phyloP scores from a whole-genome alignment of 2,888 invertebrate genomes.

The Drosophila cognata region DNA sequence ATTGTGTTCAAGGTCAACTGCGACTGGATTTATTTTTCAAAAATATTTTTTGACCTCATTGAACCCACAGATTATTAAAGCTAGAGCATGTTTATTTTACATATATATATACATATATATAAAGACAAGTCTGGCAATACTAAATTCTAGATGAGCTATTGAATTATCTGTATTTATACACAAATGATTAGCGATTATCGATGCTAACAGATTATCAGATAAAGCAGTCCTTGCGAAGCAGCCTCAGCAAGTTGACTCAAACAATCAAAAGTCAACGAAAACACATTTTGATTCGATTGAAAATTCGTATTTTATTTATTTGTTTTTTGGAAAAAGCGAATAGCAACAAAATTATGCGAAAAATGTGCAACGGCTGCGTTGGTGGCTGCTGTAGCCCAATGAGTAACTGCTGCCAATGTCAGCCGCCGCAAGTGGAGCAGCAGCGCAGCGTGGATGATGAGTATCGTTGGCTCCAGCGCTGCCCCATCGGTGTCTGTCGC shows the following conservation, averaged over 20 bases:
- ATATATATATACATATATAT: neutral
- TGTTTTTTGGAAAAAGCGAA: neutral
- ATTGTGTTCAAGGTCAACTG: neutral
- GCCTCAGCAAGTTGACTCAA: neutral
- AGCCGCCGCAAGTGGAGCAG: neutral
- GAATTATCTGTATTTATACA: neutral
- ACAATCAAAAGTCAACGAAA: neutral
- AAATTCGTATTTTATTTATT: neutral
- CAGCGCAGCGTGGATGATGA: constrained; percentile 1
- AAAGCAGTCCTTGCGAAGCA: neutral
- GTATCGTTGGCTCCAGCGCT: constrained; percentile 45
- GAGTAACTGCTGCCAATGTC: neutral
- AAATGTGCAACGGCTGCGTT: constrained; percentile 32
- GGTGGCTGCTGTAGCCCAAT: constrained; percentile 4
- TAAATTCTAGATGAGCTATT: neutral
- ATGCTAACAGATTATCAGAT: neutral
- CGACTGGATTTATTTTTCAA: neutral
- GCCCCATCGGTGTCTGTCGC: constrained; percentile 3
- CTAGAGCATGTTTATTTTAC: neutral
- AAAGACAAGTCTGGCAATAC: neutral
- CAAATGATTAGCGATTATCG: neutral
- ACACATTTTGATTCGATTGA: neutral
- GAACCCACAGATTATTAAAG: neutral
- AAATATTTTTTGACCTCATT: neutral
- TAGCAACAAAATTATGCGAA: constrained; percentile 45